Base-by-base conservation (phyloP, 2,113 vertebrate genomes). In the Lepus americanus region DNA sequence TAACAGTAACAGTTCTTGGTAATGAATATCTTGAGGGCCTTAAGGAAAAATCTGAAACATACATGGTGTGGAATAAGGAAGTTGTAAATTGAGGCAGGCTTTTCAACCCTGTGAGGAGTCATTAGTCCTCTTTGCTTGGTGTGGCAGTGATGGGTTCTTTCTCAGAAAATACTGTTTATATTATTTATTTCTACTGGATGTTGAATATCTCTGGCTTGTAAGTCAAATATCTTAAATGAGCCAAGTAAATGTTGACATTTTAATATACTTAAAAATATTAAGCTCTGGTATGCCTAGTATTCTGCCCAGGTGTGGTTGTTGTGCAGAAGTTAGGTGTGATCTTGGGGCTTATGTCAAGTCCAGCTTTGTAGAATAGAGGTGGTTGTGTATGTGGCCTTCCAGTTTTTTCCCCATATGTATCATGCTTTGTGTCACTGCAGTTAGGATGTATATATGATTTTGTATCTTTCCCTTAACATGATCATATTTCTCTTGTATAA, bases 211-310 rank as follows among this genome's bases (percentile, higher is more conserved):
- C 78, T 95, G 3, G 76, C 39, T 89, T 67, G 12, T 79, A 95
- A 85, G 33, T 31, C 27, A 92, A 84, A 25, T 91, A 53, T 59
- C 36, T 82, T 87, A 83, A 92, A 61, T 93, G 33, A 82, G 51
- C 76, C 81, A 85, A 74, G n/a, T 89, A 94, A 89, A 81, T 89
- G 33, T 27, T 81, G 53, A 49, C 22, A 63, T 55, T 83, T 95
- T 93, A 86, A 88, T 85, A 89, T 3, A 89, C 17, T 94, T 87
- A 90, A 94, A 89, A 95, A 61, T 88, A 53, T 55, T 13, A 87
- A 84, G n/a, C 36, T 83, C 4, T 1, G 74, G 0, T 74, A 25
- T 87, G 63, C 31, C 9, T 72, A 11, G 19, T 14, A 64, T 92
- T 85, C 29, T 64, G 51, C 25, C 11, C n/a, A 44, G 44, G 25